These are phyloP conservation scores for Amazona vittata DNA, from an alignment of 2,113 vertebrate species.

Conservation along the genomic window DNA sequence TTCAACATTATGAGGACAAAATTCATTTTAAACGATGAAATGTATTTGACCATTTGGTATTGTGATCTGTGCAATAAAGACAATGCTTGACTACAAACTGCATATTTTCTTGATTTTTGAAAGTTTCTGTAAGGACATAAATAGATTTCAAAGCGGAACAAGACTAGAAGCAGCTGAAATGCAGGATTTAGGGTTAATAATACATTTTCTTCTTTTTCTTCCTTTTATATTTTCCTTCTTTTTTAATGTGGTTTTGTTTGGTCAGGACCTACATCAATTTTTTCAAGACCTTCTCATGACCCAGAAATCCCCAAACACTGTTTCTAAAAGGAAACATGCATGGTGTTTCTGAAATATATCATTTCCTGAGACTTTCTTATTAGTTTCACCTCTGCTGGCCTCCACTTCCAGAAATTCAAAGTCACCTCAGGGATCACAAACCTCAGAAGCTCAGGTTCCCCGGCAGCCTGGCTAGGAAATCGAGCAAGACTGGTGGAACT, in stretches of 20 bases:
- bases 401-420: constrained; percentile 5
- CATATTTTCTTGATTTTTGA: not conserved
- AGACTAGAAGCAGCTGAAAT: not conserved
- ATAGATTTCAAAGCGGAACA: constrained; percentile 4
- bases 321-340: constrained; percentile 47
- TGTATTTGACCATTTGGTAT: not conserved
- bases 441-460: not conserved
- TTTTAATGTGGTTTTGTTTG: constrained; percentile 36
- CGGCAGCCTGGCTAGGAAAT: not conserved
- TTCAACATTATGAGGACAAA: not conserved
- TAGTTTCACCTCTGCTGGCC: constrained; percentile 57
- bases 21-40: not conserved
- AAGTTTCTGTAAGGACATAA: not conserved
- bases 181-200: not conserved
- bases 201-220: not conserved
- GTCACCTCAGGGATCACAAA: not conserved
- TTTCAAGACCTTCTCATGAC: constrained; percentile 55
- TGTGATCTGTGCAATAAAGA: not conserved
- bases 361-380: constrained; percentile 63
- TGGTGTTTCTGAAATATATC: constrained; percentile 35
- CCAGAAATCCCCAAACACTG: constrained; percentile 9
- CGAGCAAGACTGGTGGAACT: not conserved
- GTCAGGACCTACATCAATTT: constrained; percentile 50
- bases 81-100: not conserved
- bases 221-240: not conserved